phyloP scores from a whole-genome alignment of 2,797 vertebrate species.

The Rhinophrynus dorsalis region DNA sequence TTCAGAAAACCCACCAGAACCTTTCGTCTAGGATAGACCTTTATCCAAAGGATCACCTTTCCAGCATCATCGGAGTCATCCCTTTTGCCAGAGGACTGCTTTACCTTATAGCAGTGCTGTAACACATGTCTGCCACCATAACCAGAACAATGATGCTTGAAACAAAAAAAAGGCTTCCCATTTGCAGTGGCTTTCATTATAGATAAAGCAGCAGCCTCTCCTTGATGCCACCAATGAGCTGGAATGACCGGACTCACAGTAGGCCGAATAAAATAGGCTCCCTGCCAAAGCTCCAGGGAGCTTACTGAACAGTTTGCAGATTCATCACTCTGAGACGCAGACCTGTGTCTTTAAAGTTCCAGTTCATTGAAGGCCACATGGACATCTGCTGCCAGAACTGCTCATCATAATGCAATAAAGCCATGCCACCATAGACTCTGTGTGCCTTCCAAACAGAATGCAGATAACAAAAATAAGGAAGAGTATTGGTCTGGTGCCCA shows the following conservation, averaged over 20 bases:
- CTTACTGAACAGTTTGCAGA: not conserved
- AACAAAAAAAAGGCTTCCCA: not conserved
- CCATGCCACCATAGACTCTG: not conserved
- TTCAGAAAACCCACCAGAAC: too few species aligned
- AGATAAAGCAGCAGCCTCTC: not conserved
- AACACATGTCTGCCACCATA: not conserved
- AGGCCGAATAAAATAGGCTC: not conserved
- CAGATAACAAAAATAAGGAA: not conserved
- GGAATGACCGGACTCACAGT: not conserved
- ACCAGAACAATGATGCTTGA: not conserved
- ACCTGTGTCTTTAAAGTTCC: not conserved
- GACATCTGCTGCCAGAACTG: not conserved
- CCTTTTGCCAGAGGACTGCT: not conserved
- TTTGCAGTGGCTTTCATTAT: not conserved
- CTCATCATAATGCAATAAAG: not conserved
- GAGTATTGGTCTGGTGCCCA: not conserved
- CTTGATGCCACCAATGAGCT: not conserved
- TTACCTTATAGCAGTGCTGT: not conserved
- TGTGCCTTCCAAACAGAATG: not conserved
- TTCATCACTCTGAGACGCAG: not conserved
- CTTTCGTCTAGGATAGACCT: too few species aligned
- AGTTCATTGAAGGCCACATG: not conserved
- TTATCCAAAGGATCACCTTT: not conserved
- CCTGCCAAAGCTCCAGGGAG: not conserved
- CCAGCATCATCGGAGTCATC: not conserved